Percentiles rank a stretch among this genome's conserved stretches.
These are phyloP conservation scores for Bhutanitis thaidina DNA, from an alignment of 2,888 invertebrate species.

Conservation along the genomic window DNA sequence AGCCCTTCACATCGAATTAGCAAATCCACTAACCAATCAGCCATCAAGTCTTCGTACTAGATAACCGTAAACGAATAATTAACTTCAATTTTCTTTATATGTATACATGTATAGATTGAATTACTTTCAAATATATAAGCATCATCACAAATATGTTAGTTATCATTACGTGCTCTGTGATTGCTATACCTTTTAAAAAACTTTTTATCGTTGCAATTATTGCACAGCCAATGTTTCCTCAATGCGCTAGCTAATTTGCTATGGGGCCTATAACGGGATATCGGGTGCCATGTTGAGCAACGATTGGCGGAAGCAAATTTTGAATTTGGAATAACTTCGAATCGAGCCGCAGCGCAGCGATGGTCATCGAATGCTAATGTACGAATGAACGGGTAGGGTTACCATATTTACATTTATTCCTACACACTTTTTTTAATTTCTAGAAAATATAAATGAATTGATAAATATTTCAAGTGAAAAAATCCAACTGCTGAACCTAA, in stretches of 20 bases:
- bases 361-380: slow-evolving; percentile 49
- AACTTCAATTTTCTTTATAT: too few relatives aligned
- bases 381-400: background rate
- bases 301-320: slow-evolving; percentile 45
- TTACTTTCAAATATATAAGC: too few relatives aligned
- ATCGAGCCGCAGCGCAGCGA: slow-evolving; percentile 34
- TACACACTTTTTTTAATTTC: too few relatives aligned
- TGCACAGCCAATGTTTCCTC: background rate
- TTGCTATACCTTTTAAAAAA: background rate
- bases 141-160: too few relatives aligned
- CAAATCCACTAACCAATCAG: too few relatives aligned
- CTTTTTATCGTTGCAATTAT: background rate
- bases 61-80: too few relatives aligned
- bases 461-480: background rate
- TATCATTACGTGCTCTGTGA: too few relatives aligned
- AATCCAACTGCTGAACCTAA: background rate
- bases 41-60: too few relatives aligned
- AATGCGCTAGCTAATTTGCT: slow-evolving; percentile 8
- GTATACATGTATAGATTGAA: too few relatives aligned
- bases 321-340: slow-evolving; percentile 56
- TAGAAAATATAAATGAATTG: too few relatives aligned
- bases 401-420: background rate
- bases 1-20: too few relatives aligned
- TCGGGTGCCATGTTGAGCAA: slow-evolving; percentile 39
- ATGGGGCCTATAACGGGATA: slow-evolving; percentile 29